phyloP scores from a whole-genome alignment of 2,113 vertebrate genomes.

The Crypturellus undulatus region DNA sequence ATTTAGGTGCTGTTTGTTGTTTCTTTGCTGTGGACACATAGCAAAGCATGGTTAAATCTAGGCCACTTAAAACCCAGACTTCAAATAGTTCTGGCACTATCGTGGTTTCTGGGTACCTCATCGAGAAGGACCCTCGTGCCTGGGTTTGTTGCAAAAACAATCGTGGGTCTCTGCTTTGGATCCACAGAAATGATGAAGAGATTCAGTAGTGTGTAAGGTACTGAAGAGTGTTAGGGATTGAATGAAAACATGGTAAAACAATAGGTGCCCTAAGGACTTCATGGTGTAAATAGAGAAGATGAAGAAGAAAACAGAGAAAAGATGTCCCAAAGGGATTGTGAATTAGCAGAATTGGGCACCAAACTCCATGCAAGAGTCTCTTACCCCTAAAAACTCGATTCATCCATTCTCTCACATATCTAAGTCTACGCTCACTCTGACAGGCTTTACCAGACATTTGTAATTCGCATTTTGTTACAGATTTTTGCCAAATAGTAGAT shows the following conservation, averaged over 20 bases:
- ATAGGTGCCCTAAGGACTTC: neutral
- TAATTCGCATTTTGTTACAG: neutral
- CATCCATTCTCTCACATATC: neutral
- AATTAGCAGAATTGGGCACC: neutral
- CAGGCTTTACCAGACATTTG: neutral
- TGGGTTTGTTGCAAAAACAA: neutral
- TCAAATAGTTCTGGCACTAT: neutral
- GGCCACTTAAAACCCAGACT: neutral
- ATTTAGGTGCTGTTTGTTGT: neutral
- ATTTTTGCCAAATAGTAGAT: neutral
- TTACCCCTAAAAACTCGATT: neutral
- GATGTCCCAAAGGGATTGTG: neutral
- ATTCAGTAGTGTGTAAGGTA: neutral
- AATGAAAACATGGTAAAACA: neutral
- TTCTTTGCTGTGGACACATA: neutral
- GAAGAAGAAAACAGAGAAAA: neutral
- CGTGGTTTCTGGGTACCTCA: neutral
- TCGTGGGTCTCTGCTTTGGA: too few relatives aligned
- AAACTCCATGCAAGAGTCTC: neutral
- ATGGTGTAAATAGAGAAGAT: neutral
- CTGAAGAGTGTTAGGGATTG: too few relatives aligned
- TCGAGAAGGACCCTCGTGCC: neutral
- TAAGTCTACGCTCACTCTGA: neutral
- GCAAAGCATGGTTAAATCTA: neutral
- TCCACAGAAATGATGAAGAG: neutral